phyloP scores from a whole-genome alignment of 2,113 vertebrate species.

The Ia io region DNA sequence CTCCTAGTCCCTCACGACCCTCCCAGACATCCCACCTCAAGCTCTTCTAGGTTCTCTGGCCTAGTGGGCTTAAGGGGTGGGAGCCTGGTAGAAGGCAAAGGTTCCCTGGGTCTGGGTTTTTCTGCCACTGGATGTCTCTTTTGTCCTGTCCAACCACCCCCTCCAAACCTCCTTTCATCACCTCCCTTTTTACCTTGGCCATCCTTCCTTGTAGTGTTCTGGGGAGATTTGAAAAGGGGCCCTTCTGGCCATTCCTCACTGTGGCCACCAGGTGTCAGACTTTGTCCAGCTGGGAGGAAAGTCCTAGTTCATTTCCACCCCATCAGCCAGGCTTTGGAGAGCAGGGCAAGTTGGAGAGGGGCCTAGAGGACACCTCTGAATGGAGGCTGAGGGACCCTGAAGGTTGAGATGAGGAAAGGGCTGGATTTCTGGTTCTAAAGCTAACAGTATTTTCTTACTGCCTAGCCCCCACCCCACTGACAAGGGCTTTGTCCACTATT shows the following conservation, averaged over 20 bases:
- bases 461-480: neutral
- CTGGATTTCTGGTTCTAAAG: neutral
- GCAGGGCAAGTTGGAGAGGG: neutral
- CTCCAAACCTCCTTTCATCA: neutral
- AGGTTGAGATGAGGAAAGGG: neutral
- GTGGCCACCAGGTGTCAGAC: conserved; percentile 76
- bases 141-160: neutral
- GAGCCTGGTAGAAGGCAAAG: neutral
- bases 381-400: neutral
- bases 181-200: neutral
- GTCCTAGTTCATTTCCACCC: neutral
- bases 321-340: neutral
- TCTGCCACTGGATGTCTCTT: neutral
- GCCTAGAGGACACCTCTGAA: neutral
- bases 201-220: neutral
- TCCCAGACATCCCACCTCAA: neutral
- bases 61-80: neutral
- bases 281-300: conserved; percentile 52
- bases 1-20: neutral
- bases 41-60: neutral
- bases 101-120: neutral
- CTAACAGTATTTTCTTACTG: neutral
- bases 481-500: conserved; percentile 59
- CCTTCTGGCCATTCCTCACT: conserved; percentile 43
- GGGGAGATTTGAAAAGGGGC: neutral